Evolutionary conservation across 2,797 vertebrate genomes (phyloP), one percentile per base, ranked within the genome.

Genomic region (Myotis pilosus): DNA sequence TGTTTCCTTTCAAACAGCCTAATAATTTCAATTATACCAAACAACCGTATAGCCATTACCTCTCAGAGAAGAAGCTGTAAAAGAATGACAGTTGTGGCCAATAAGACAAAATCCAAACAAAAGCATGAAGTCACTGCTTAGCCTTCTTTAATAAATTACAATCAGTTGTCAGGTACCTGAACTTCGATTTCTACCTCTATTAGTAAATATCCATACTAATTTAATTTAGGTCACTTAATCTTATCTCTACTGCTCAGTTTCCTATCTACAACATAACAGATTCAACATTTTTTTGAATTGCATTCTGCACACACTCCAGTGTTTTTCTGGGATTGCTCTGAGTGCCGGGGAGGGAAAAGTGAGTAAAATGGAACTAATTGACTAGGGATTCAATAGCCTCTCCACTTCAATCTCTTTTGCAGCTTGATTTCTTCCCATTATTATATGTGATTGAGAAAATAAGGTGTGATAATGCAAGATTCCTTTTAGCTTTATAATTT

Each of bases 181-280:
- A 41, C 30, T 87, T 66, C 81, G 9, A 91, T 89, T 83, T 91
- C 55, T 13, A 68, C 30, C 22, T 74, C 68, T 82, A 22, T 79
- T 60, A 74, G 19, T 91, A 83, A 93, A 92, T 87, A 87, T 60
- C 51, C 49, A 38, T 92, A n/a, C 49, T 91, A 72, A 88, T 71
- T 90, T 92, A 68, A 88, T 64, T 90, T 92, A 68, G n/a, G 44
- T 84, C 9, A 64, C n/a, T 66, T 91, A 55, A 92, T 93, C 16
- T 66, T 93, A 91, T 87, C 25, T 76, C 41, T 82, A 12, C 9
- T 41, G 16, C 60, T 69, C 51, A 53, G 23, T 62, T 62, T 93
- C 81, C 79, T 86, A 76, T 89, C 71, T 89, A 49, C 8, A 57
- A 64, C 7, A 84, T 15, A 69, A 75, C 6, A 75, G 51, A 91